Percentiles rank a stretch among this genome's conserved stretches.
Conservation (phyloP, 2,113 vertebrate genomes). For the Nymphicus hollandicus region DNA sequence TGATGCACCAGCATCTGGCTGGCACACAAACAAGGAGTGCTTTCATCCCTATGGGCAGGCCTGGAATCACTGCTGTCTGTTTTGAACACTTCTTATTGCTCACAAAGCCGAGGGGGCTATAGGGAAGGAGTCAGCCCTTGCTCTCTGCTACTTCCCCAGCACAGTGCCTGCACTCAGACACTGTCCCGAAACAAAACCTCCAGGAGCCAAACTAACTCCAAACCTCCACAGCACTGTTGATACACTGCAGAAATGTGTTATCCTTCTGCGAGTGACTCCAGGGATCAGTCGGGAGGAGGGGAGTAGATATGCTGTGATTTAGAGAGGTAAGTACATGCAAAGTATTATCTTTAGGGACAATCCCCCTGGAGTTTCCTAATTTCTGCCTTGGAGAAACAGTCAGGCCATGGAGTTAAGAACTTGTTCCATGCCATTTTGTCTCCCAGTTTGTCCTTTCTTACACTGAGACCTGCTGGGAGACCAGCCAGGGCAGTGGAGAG, state of each 20-base stretch:
- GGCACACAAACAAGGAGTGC: neutral
- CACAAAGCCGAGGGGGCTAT: neutral
- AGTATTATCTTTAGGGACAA: neutral
- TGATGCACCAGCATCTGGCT: neutral
- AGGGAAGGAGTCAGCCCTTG: neutral
- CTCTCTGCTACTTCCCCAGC: neutral
- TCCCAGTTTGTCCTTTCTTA: neutral
- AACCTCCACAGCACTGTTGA: neutral
- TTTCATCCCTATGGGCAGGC: neutral
- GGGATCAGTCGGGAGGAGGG: neutral
- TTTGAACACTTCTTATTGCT: neutral
- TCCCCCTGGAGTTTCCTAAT: neutral
- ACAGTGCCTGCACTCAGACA: neutral
- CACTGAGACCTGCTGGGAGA: neutral
- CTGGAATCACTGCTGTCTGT: neutral
- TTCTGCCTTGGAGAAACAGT: neutral
- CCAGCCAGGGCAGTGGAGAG: neutral
- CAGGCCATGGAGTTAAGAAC: neutral
- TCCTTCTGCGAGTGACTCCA: fast-evolving
- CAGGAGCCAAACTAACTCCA: neutral
- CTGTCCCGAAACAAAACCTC: neutral
- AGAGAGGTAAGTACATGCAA: neutral
- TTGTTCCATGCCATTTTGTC: fast-evolving
- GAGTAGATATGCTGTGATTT: neutral
- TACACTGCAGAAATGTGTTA: fast-evolving